phyloP scores from a whole-genome alignment of 2,797 vertebrate species.

The Philypnodon macrostomus region DNA sequence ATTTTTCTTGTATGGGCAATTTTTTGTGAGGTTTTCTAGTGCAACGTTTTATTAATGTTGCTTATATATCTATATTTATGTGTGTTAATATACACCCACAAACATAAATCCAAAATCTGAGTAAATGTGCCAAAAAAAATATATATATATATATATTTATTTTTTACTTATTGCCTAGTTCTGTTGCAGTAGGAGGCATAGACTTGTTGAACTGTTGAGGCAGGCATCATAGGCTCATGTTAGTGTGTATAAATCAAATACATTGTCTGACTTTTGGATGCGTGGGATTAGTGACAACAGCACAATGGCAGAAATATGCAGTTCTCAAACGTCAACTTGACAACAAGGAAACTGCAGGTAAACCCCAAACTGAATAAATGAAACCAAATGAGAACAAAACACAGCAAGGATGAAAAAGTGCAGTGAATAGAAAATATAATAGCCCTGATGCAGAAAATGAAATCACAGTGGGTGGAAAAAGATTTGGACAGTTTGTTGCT shows the following conservation, averaged over 20 bases:
- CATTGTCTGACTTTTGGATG: conserved; percentile 4
- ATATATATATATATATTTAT: too few species aligned
- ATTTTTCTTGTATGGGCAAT: too few species aligned
- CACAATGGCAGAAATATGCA: conserved; percentile 12
- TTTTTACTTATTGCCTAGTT: too few species aligned
- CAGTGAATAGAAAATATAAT: conserved; percentile 49
- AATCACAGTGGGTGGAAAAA: conserved; percentile 48
- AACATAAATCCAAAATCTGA: too few species aligned
- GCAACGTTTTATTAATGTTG: too few species aligned
- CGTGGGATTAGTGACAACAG: conserved; percentile 17
- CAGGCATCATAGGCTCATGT: background rate
- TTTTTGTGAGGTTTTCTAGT: too few species aligned
- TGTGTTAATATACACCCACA: too few species aligned
- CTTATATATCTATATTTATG: too few species aligned
- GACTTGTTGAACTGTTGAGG: background rate
- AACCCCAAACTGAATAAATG: conserved; percentile 44
- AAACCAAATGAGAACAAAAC: conserved; percentile 53
- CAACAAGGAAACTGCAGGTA: conserved; percentile 31
- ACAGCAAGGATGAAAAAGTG: conserved; percentile 54
- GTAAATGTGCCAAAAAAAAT: too few species aligned
- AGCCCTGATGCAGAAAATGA: conserved; percentile 57
- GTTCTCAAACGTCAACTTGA: conserved; percentile 31
- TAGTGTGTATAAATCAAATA: conserved; percentile 6
- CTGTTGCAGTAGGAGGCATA: background rate
- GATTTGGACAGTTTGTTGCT: conserved; percentile 31